Evolutionary conservation across 2,797 vertebrate genomes (phyloP).

Genomic region (Epinephelus malabaricus): DNA sequence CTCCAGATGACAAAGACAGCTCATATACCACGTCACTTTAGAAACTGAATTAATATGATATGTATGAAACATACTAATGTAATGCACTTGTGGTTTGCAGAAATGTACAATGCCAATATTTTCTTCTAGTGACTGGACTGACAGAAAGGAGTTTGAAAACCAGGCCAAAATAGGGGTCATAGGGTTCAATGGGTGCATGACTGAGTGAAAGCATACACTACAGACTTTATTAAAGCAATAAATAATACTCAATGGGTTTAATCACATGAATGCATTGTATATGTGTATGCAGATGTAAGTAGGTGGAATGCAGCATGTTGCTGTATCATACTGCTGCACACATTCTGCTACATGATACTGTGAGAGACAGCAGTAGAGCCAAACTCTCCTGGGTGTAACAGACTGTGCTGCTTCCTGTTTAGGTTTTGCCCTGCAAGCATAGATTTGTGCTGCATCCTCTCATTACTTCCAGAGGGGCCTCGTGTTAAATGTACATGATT

Average conservation of each 20-base stretch:
- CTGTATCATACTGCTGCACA: slow-evolving; percentile 21
- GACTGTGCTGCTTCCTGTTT: slow-evolving; percentile 9
- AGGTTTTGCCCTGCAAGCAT: slow-evolving; percentile 9
- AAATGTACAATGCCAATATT: too few species aligned
- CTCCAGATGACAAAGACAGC: too few species aligned
- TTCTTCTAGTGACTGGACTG: too few species aligned
- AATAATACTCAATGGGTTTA: background rate
- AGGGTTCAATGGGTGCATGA: too few species aligned
- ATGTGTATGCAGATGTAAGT: background rate
- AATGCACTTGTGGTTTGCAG: too few species aligned
- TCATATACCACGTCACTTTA: too few species aligned
- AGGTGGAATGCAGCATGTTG: background rate
- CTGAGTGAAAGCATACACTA: too few species aligned
- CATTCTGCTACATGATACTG: slow-evolving; percentile 36
- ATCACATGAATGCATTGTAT: background rate
- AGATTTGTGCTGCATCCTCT: slow-evolving; percentile 1
- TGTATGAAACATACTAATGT: too few species aligned
- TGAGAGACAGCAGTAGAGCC: slow-evolving; percentile 2
- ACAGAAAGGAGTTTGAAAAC: too few species aligned
- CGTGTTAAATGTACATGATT: background rate
- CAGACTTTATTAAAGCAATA: too few species aligned
- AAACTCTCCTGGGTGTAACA: slow-evolving; percentile 14
- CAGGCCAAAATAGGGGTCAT: too few species aligned
- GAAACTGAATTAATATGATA: too few species aligned
- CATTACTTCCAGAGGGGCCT: background rate